Base-by-base conservation (phyloP, 2,113 vertebrate species). In the Scolopax mira region DNA sequence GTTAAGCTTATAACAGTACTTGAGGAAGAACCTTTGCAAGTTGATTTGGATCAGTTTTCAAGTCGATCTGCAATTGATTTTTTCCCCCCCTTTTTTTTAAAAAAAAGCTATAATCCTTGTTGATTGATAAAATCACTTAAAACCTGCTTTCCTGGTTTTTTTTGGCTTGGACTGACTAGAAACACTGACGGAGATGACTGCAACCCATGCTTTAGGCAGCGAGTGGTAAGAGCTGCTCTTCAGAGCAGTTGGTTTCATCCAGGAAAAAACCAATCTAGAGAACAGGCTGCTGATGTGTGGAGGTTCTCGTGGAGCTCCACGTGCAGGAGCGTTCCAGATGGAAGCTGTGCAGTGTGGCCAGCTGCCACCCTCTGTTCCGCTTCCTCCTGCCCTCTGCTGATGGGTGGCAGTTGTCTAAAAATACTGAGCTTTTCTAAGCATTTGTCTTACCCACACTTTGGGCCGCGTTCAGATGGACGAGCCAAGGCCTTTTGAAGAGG, bases 391-490 rank as follows among this genome's bases (percentile, higher is more conserved):
- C 72, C 49, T 49, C 75, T 73, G 75, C 79, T 73, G 74, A 33
- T 54, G 88, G 27, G 66, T 9, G 4, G 28, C 71, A 49, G 10
- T 27, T 84, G 35, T 70, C 80, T 89, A 90, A 94, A 94, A 95
- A 90, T 87, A 86, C 61, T 3, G 13, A 58, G 42, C 69, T 81
- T 54, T 86, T 51, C 42, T 74, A n/a, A 51, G 90, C 0, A 0
- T 12, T n/a, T 51, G 25, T 44, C 44, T 52, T 57, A 28, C 24
- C 60, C 0, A 0, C 27, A 60, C n/a, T 18, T 18, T 33, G 1
- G 0, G 6, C 33, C 88, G 49, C 17, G 0, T 19, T 55, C 74
- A 23, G 57, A 41, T 31, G 30, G 60, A 18, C 15, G 5, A 0
- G 44, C 11, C 0, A 1, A 33, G 85, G 65, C 55, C 57, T 55